A percentile compares a stretch with the other conserved stretches of the same genome.
Conservation (phyloP, 2,113 vertebrate genomes). For the Amphiprion ocellaris region DNA sequence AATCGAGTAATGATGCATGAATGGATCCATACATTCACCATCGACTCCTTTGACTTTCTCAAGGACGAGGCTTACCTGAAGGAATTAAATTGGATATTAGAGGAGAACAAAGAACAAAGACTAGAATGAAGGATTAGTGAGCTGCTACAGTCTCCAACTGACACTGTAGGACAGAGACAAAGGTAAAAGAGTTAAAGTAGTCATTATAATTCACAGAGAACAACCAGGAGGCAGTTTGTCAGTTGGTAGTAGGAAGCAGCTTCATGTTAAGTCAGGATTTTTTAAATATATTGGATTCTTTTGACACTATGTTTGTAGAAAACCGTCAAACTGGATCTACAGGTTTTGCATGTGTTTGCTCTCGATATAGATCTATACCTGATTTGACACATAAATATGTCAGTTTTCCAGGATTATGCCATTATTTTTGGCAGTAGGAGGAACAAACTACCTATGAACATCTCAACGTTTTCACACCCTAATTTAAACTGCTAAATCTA, state of each 20-base stretch:
- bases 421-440: too few relatives aligned
- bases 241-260: conserved; percentile 3
- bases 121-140: conserved; percentile 45
- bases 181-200: conserved; percentile 8
- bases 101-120: conserved; percentile 66
- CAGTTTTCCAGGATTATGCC: too few relatives aligned
- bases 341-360: neutral
- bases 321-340: conserved; percentile 2
- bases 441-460: too few relatives aligned
- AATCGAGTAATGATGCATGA: neutral
- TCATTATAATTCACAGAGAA: conserved; percentile 5
- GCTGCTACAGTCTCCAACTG: conserved; percentile 19
- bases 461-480: too few relatives aligned
- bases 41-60: conserved; percentile 42
- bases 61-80: conserved; percentile 62
- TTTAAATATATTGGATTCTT: conserved; percentile 18
- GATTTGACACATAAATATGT: too few relatives aligned
- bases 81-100: conserved; percentile 64
- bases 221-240: conserved; percentile 12
- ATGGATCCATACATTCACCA: neutral
- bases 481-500: too few relatives aligned
- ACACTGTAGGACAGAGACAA: conserved; percentile 33
- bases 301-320: conserved; percentile 7
- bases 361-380: neutral
- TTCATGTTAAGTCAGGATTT: conserved; percentile 28